Evolutionary conservation across 1,140 invertebrate species (phyloP).

Genomic region (Colletes gigas): DNA sequence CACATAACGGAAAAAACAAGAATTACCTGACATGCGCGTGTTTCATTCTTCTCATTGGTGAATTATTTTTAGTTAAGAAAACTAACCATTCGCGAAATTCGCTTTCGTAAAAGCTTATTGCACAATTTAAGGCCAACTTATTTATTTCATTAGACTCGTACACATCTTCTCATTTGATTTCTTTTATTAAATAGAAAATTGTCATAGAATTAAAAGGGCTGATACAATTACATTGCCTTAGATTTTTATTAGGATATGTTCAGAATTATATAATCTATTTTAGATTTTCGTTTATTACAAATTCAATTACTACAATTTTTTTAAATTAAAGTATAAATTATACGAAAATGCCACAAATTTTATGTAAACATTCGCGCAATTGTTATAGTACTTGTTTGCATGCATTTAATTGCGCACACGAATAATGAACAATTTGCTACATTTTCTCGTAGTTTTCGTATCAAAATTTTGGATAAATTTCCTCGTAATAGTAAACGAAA

Average conservation of each 20-base stretch:
- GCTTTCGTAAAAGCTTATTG: neutral
- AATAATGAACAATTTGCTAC: neutral
- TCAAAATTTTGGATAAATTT: neutral
- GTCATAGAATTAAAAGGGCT: too few relatives aligned
- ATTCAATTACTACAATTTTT: slow-evolving; percentile 6
- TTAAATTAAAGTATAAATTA: slow-evolving; percentile 20
- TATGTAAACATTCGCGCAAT: neutral
- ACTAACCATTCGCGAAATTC: neutral
- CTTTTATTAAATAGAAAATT: too few relatives aligned
- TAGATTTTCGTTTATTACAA: slow-evolving; percentile 17
- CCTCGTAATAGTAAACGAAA: neutral
- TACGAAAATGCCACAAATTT: slow-evolving; percentile 28
- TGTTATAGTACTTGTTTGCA: neutral
- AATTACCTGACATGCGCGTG: neutral
- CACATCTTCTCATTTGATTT: neutral
- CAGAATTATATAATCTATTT: neutral
- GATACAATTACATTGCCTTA: neutral
- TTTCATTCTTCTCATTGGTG: neutral
- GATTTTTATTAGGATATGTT: neutral
- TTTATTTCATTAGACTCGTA: neutral
- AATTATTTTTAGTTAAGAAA: neutral
- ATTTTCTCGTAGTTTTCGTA: neutral
- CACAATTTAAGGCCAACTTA: neutral
- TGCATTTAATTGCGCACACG: neutral
- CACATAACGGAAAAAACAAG: neutral